These are phyloP conservation scores for Listronotus bonariensis DNA, from an alignment of 1,140 invertebrate species.

Conservation along the genomic window DNA sequence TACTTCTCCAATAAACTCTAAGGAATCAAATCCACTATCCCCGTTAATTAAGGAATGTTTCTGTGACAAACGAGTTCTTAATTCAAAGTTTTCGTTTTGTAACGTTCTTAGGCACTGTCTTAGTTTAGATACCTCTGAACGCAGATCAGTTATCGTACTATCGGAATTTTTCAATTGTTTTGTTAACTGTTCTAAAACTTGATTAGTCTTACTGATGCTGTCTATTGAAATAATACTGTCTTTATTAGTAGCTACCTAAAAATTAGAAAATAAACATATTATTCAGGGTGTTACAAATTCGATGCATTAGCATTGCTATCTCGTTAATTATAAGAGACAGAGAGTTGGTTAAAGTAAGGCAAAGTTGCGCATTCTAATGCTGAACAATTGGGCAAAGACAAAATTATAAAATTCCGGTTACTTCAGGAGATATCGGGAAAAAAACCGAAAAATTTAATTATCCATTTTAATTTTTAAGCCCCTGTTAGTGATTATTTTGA, in stretches of 20 bases:
- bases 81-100: conserved; percentile 70
- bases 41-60: conserved; percentile 41
- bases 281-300: too few relatives aligned
- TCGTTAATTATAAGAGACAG: too few relatives aligned
- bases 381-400: too few relatives aligned
- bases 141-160: conserved; percentile 61
- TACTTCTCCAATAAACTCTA: conserved; percentile 44
- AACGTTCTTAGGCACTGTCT: conserved; percentile 68
- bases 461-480: too few relatives aligned
- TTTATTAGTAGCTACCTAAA: conserved; percentile 18
- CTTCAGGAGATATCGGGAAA: too few relatives aligned
- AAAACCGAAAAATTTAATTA: too few relatives aligned
- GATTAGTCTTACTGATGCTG: conserved; percentile 37
- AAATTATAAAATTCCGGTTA: too few relatives aligned
- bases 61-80: conserved; percentile 61
- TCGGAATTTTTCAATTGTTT: conserved; percentile 51
- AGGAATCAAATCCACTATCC: conserved; percentile 43
- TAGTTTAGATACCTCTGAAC: conserved; percentile 63
- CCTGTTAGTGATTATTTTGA: too few relatives aligned
- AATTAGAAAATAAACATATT: too few relatives aligned
- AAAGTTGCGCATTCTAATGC: too few relatives aligned
- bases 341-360: too few relatives aligned
- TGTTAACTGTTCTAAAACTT: conserved; percentile 43
- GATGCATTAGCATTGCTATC: too few relatives aligned
- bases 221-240: conserved; percentile 39